phyloP scores from a whole-genome alignment of 1,140 invertebrate genomes.

The Aricia agestis region DNA sequence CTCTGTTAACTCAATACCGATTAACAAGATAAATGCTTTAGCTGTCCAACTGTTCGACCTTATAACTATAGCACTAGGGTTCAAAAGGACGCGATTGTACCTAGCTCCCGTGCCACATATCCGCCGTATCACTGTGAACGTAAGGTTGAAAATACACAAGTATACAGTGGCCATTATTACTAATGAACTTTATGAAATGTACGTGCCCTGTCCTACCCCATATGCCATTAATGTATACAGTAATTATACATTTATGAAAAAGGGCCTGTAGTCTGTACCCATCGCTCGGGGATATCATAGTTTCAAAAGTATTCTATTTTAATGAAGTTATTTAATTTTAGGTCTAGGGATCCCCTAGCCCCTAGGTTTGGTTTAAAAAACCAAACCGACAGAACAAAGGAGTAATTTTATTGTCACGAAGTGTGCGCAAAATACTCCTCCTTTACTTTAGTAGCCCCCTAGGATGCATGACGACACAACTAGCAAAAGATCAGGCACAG shows the following conservation, averaged over 20 bases:
- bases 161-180: background rate
- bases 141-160: background rate
- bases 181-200: background rate
- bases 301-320: background rate
- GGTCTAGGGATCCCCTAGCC: background rate
- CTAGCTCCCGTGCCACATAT: background rate
- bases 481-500: too few species aligned
- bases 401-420: too few species aligned
- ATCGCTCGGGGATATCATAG: background rate
- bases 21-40: background rate
- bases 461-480: too few species aligned
- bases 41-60: background rate
- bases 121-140: background rate
- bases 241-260: constrained; percentile 4
- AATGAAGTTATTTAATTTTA: background rate
- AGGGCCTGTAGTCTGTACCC: background rate
- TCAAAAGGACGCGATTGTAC: background rate
- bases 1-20: constrained; percentile 1
- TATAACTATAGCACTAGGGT: background rate
- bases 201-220: background rate
- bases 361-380: too few species aligned
- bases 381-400: too few species aligned
- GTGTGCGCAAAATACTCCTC: too few species aligned
- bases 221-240: constrained; percentile 3
- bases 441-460: too few species aligned